Evolutionary conservation across 2,113 vertebrate genomes (phyloP), one percentile per base, ranked within the genome.

Genomic region (Hydropotes inermis): DNA sequence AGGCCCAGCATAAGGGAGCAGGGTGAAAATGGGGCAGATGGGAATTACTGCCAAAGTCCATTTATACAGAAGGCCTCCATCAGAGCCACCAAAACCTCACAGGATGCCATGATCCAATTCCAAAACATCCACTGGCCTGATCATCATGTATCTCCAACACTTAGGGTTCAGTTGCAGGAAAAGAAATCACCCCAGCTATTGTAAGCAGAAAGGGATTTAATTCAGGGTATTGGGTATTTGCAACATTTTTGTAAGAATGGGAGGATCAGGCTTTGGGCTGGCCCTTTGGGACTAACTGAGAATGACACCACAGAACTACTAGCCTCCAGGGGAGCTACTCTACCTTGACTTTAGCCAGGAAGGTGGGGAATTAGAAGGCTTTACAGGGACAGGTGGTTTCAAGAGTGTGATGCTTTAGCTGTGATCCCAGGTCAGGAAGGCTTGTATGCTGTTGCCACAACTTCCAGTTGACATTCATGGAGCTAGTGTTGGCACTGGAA

Each of bases 151-250:
- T 27, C 7, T 47, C 16, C 45, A 92, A 92, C 27, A 50, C 50
- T 76, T n/a, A 91, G 30, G 27, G n/a, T 57, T 93, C 50, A 60
- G 60, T 33, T 88, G 67, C 45, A 89, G 76, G 67, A 52, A 23
- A 94, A 61, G 58, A 94, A 82, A 82, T 39, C 61, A 89, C 64
- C 10, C 67, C 67, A 74, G 67, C 19, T 39, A 39, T 13, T 74
- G 10, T 74, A 74, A 94, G 84, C 28, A 82, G 82, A 89, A 84
- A 91, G 52, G 25, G n/a, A 88, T 91, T 95, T 90, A 91, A 93
- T 33, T 90, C 64, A 88, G 87, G 54, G n/a, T 43, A 64, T 6
- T 50, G 45, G 5, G 33, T 85, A 64, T 76, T 79, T 70, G 58
- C 58, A 85, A 81, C 82, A 76, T 58, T 36, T 16, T 36, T 45